These are phyloP conservation scores for Serripes groenlandicus DNA, from an alignment of 2,888 invertebrate genomes.

Conservation along the genomic window DNA sequence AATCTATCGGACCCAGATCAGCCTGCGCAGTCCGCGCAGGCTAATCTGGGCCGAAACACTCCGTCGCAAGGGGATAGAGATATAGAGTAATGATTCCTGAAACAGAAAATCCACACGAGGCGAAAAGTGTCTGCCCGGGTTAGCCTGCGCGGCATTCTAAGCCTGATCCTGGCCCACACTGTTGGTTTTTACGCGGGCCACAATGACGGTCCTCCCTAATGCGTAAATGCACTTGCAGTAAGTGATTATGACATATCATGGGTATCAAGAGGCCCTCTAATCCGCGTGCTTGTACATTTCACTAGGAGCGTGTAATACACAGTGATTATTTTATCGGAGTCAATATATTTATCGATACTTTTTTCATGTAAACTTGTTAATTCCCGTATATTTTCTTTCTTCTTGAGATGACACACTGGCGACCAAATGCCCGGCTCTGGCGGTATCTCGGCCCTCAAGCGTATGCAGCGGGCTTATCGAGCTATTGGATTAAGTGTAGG, in stretches of 20 bases:
- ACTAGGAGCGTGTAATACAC: constrained; percentile 56
- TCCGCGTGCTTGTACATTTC: constrained; percentile 60
- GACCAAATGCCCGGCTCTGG: constrained; percentile 48
- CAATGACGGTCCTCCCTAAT: constrained; percentile 50
- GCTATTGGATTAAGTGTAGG: constrained; percentile 68
- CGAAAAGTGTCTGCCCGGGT: no score
- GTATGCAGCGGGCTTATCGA: constrained; percentile 54
- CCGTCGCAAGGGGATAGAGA: no score
- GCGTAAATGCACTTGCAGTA: constrained; percentile 52
- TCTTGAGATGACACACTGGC: constrained; percentile 47
- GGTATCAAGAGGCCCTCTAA: constrained; percentile 54
- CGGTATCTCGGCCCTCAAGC: constrained; percentile 57
- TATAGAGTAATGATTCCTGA: no score
- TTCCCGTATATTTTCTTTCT: constrained; percentile 51
- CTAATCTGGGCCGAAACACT: no score
- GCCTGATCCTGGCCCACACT: no score
- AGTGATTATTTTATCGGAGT: constrained; percentile 52
- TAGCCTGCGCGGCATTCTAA: no score
- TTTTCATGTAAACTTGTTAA: constrained; percentile 68
- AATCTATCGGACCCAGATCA: no score
- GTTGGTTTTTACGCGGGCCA: no score
- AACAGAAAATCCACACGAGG: no score
- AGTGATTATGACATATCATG: constrained; percentile 64
- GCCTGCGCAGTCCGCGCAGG: no score
- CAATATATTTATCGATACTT: constrained; percentile 70